These are phyloP conservation scores for Xanthorhoe spadicearia DNA, from an alignment of 2,888 invertebrate genomes.

Conservation along the genomic window DNA sequence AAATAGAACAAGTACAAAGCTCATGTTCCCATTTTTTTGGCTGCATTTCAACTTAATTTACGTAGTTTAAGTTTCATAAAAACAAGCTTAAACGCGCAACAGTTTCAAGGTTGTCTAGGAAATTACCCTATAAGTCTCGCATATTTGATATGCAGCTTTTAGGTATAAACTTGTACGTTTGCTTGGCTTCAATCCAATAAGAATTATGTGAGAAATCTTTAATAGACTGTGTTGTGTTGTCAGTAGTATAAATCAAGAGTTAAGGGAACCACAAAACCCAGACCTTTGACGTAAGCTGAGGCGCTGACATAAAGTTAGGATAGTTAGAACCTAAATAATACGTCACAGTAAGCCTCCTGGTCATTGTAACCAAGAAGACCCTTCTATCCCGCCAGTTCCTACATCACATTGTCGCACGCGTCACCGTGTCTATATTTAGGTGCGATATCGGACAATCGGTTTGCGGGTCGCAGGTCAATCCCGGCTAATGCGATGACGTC, in stretches of 20 bases:
- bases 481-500: conserved; percentile 64
- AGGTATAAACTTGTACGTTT: neutral
- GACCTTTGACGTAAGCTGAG: too few species aligned
- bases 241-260: too few species aligned
- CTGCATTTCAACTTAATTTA: conserved; percentile 8
- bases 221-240: too few species aligned
- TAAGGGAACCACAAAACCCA: too few species aligned
- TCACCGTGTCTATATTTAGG: conserved; percentile 56
- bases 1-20: neutral
- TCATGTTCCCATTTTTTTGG: neutral
- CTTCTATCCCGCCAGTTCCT: neutral
- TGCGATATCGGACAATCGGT: conserved; percentile 53
- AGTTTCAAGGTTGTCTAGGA: conserved; percentile 1
- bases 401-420: conserved; percentile 32
- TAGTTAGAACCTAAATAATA: too few species aligned
- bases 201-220: neutral
- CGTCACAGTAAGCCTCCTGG: too few species aligned
- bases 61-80: conserved; percentile 7
- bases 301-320: too few species aligned
- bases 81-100: neutral
- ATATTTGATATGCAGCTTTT: neutral
- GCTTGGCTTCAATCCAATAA: neutral
- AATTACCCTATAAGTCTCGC: neutral
- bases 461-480: conserved; percentile 58
- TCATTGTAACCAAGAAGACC: neutral